Conservation (phyloP, 2,888 invertebrate genomes). For the Dendrolimus houi region DNA sequence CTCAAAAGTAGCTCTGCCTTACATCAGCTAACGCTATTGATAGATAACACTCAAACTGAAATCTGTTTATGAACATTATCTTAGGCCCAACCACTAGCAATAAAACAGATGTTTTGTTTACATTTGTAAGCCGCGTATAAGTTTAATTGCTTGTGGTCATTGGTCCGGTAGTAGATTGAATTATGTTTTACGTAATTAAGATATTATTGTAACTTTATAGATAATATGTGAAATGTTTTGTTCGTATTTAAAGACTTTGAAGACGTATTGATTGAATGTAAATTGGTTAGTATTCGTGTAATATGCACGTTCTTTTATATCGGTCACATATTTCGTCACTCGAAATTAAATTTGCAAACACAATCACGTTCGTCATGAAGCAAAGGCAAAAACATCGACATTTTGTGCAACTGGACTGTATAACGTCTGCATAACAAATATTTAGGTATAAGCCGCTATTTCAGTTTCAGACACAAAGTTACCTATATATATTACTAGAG, state of each 20-base stretch:
- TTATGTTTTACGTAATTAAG: not conserved
- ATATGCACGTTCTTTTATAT: not conserved
- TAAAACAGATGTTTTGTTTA: slow-evolving; percentile 41
- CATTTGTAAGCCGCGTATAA: slow-evolving; percentile 17
- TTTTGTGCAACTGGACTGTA: slow-evolving; percentile 7
- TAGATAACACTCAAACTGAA: slow-evolving; percentile 38
- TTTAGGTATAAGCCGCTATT: not conserved
- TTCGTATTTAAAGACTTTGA: not conserved
- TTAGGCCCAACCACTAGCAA: slow-evolving; percentile 18
- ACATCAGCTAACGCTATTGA: slow-evolving; percentile 45
- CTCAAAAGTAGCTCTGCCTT: slow-evolving; percentile 50
- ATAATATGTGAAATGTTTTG: not conserved
- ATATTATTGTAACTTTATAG: not conserved
- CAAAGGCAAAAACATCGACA: slow-evolving; percentile 11
- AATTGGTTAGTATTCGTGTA: not conserved
- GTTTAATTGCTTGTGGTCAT: slow-evolving; percentile 1
- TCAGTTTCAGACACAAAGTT: too few relatives aligned
- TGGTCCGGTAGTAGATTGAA: not conserved
- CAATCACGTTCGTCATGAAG: slow-evolving; percentile 15
- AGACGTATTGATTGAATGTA: not conserved
- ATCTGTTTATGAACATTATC: slow-evolving; percentile 33
- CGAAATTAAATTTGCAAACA: slow-evolving; percentile 10
- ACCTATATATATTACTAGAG: too few relatives aligned
- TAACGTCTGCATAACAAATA: slow-evolving; percentile 1
- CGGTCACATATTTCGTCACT: slow-evolving; percentile 9